Evolutionary conservation across 2,888 invertebrate species (phyloP), one percentile per base, ranked within the genome.

Genomic region (Rotaria macrura): DNA sequence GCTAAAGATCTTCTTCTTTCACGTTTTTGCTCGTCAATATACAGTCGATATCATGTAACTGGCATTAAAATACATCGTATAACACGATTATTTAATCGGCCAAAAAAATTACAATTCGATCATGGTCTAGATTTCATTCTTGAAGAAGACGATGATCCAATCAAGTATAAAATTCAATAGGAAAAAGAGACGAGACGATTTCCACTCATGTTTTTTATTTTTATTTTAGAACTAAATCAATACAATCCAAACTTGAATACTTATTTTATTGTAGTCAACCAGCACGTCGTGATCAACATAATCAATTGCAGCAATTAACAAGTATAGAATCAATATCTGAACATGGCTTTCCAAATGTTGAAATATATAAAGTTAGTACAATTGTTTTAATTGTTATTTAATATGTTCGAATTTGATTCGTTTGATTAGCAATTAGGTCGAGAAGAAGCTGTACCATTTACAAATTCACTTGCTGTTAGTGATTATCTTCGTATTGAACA

Each of bases 211-310:
- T n/a, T n/a, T n/a, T n/a, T n/a, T n/a, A 83, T 34, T 65, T 57
- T 49, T 84, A 1, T 84, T 72, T 2, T 40, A n/a, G n/a, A 79
- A 84, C 84, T 65, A 84, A 79, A 38, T 86, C 86, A 14, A 83
- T 86, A 65, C 86, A 85, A 55, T 87, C 87, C 43, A 85, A 87
- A 20, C 86, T 90, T 86, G 91, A 91, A 87, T 91, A 91, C 87
- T 87, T 91, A 86, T 91, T 91, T 87, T 90, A 90, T 89, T 89
- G 89, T 86, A 90, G 89, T 89, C 89, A 85, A 43, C 90, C 90
- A 12, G 88, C 89, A 47, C 86, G 89, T 83, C 88, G 89, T 14
- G 89, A 89, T n/a, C 89, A 90, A 2, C 86, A 86, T 23, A 87
- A 87, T 85, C 90, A 90, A 85, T 89, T 89, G 29, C 88, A 87